Percentiles rank a stretch among this genome's conserved stretches.
Conservation (phyloP, 2,113 vertebrate species). For the Oncorhynchus mykiss region DNA sequence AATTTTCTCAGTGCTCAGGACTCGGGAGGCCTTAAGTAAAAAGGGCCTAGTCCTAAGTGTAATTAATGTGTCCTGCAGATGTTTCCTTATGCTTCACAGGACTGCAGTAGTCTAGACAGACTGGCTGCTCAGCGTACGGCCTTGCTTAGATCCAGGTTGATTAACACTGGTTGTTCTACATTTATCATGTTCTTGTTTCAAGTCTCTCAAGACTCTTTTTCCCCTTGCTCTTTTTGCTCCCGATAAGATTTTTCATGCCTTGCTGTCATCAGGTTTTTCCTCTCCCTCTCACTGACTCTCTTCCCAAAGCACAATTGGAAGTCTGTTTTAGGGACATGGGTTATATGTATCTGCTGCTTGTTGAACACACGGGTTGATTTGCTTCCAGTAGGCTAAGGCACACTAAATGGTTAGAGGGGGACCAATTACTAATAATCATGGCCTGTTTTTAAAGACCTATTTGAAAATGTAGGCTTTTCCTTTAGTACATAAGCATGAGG, state of each 20-base stretch:
- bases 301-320: background rate
- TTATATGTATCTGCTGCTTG: background rate
- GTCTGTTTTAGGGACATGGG: background rate
- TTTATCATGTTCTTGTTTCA: slow-evolving; percentile 74
- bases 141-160: slow-evolving; percentile 77
- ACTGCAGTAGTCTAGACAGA: slow-evolving; percentile 75
- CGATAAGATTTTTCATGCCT: slow-evolving; percentile 40
- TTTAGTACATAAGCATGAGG: background rate
- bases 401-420: background rate
- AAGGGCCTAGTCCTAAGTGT: slow-evolving; percentile 33
- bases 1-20: background rate
- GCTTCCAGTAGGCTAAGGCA: background rate
- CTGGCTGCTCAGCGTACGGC: slow-evolving; percentile 71
- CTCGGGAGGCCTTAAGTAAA: slow-evolving; percentile 48
- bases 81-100: slow-evolving; percentile 75
- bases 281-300: background rate
- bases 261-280: slow-evolving; percentile 22
- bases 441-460: background rate
- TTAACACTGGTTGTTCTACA: slow-evolving; percentile 76
- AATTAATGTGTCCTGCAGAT: slow-evolving; percentile 81
- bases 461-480: too few relatives aligned
- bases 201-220: slow-evolving; percentile 39
- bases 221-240: slow-evolving; percentile 24
- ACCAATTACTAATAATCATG: background rate
- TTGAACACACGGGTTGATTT: background rate